phyloP scores from a whole-genome alignment of 2,113 vertebrate genomes.

The Atlantisia rogersi region DNA sequence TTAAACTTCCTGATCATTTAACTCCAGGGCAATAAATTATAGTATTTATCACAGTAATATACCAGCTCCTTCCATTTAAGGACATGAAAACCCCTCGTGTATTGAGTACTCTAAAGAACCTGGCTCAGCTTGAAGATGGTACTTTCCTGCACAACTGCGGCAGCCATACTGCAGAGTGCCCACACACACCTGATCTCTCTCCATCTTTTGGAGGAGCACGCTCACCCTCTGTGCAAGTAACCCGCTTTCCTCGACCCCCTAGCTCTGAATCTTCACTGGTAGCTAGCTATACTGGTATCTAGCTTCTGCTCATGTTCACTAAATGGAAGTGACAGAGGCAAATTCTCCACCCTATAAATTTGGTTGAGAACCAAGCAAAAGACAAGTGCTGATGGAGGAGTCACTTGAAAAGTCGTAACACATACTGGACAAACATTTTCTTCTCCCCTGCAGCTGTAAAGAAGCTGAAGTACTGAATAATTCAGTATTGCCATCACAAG shows the following conservation, averaged over 20 bases:
- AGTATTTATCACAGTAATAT: neutral
- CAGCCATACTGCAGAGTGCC: neutral
- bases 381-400: neutral
- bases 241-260: neutral
- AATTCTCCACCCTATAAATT: neutral
- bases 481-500: neutral
- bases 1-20: slow-evolving; percentile 8
- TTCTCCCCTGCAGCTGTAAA: neutral
- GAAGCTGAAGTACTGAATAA: slow-evolving; percentile 30
- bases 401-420: neutral
- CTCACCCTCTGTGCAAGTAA: neutral
- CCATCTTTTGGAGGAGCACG: neutral
- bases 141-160: neutral
- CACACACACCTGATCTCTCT: neutral
- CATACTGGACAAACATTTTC: neutral
- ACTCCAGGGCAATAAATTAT: neutral
- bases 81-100: neutral
- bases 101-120: neutral
- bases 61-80: neutral
- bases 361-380: neutral
- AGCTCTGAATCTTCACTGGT: neutral
- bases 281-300: neutral
- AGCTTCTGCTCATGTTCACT: neutral
- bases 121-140: neutral
- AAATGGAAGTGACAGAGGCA: neutral